A percentile compares a stretch with the other conserved stretches of the same genome.
phyloP scores from a whole-genome alignment of 2,888 invertebrate genomes.

The Brachylomia viminalis region DNA sequence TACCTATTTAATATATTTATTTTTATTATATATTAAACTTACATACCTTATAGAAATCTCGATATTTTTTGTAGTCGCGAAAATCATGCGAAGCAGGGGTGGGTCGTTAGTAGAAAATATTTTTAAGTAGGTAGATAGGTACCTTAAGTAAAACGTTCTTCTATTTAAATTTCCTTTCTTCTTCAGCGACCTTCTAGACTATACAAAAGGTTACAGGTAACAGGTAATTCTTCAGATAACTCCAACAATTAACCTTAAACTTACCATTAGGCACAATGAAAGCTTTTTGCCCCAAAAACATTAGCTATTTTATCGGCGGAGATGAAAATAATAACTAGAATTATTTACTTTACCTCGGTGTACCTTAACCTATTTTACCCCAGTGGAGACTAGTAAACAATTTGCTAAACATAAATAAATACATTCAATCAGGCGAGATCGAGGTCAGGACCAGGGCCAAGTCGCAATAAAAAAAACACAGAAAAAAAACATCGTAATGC shows the following conservation, averaged over 20 bases:
- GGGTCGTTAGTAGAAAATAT: background rate
- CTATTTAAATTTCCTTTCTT: constrained; percentile 31
- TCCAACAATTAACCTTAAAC: constrained; percentile 61
- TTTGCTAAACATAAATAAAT: background rate
- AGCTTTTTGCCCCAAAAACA: constrained; percentile 61
- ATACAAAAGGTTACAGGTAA: constrained; percentile 57
- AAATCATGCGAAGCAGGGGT: background rate
- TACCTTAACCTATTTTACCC: constrained; percentile 13
- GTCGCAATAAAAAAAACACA: too few species aligned
- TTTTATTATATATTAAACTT: background rate
- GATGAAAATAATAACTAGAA: constrained; percentile 53
- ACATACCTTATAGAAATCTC: background rate
- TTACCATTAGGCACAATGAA: constrained; percentile 62
- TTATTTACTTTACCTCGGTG: constrained; percentile 33
- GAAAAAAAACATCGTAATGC: background rate
- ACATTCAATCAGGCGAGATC: background rate
- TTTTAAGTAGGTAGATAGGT: constrained; percentile 14
- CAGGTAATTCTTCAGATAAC: constrained; percentile 59
- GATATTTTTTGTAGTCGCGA: background rate
- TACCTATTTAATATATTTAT: background rate
- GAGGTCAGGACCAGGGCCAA: too few species aligned
- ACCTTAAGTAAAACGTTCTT: background rate
- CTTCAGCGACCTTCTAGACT: constrained; percentile 44
- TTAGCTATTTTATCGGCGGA: constrained; percentile 53
- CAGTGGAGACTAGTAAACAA: constrained; percentile 2